Evolutionary conservation across 35 echinoderm and acorn worm species (phyloP).

Genomic region (Stichopus chloronotus): DNA sequence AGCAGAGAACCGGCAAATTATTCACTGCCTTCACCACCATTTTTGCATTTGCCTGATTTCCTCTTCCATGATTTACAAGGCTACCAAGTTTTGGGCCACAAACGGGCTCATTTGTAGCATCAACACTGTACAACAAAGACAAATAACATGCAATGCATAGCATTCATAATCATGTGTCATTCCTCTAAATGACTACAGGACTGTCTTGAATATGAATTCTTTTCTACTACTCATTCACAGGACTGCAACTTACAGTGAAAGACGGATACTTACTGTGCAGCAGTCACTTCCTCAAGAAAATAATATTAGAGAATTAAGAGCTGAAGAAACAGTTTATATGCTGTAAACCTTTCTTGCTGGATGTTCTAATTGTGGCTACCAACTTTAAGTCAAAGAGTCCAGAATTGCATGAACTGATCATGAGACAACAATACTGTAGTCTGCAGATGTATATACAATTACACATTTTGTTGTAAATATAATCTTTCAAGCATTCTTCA

Average conservation of each 20-base stretch:
- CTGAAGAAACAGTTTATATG: not conserved
- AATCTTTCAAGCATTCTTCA: no score
- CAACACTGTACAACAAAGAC: not conserved
- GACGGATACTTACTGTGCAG: not conserved
- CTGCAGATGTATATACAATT: no score
- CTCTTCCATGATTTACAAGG: not conserved
- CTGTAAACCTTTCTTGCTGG: not conserved
- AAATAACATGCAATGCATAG: not conserved
- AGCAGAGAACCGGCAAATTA: slow-evolving; percentile 27
- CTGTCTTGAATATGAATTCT: not conserved
- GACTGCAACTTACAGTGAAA: not conserved
- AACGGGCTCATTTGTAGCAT: not conserved
- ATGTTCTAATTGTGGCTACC: not conserved
- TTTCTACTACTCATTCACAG: not conserved
- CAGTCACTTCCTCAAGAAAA: not conserved
- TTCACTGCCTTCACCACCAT: not conserved
- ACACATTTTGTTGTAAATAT: no score
- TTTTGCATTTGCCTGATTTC: slow-evolving; percentile 19
- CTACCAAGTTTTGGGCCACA: slow-evolving; percentile 7
- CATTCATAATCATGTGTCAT: not conserved
- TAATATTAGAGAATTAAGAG: not conserved
- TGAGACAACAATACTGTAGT: not conserved
- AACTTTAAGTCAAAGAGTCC: not conserved
- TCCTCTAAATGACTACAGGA: not conserved
- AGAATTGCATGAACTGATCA: not conserved